Evolutionary conservation across 2,113 vertebrate species (phyloP).

Genomic region (Sporophila hypoxantha): DNA sequence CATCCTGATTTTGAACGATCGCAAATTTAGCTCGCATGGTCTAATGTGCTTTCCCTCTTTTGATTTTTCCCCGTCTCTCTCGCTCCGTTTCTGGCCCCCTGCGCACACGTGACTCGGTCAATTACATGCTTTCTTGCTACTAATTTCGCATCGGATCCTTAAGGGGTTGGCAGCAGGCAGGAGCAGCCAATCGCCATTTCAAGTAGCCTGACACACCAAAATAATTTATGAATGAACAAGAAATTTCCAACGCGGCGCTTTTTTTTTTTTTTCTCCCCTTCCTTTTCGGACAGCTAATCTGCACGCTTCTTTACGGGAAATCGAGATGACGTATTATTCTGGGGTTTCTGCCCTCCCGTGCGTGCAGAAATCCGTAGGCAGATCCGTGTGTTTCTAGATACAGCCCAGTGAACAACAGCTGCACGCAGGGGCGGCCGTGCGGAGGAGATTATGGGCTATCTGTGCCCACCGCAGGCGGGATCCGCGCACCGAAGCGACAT

Average conservation of each 20-base stretch:
- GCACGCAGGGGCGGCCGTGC: not conserved
- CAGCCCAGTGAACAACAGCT: not conserved
- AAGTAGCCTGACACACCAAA: slow-evolving; percentile 69
- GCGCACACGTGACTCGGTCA: slow-evolving; percentile 94
- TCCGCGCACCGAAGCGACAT: not conserved
- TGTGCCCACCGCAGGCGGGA: not conserved
- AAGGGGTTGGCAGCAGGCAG: slow-evolving; percentile 72
- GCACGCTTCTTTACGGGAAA: slow-evolving; percentile 63
- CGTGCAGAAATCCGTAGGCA: not conserved
- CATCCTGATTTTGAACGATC: slow-evolving; percentile 90
- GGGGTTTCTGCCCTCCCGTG: not conserved
- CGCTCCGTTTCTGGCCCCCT: slow-evolving; percentile 79
- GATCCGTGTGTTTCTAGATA: not conserved
- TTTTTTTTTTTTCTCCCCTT: not conserved
- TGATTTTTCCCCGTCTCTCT: slow-evolving; percentile 81
- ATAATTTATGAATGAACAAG: slow-evolving; percentile 79
- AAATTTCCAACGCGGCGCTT: slow-evolving; percentile 59
- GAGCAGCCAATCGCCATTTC: slow-evolving; percentile 75
- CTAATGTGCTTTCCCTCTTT: slow-evolving; percentile 91
- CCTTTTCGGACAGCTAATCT: slow-evolving; percentile 47
- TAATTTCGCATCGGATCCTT: slow-evolving; percentile 83
- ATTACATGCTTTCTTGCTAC: slow-evolving; percentile 91
- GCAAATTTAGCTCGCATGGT: slow-evolving; percentile 94
- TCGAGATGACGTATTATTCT: slow-evolving; percentile 43
- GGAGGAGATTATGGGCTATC: not conserved